Conservation (phyloP, 2,113 vertebrate genomes). For the Polypterus senegalus region DNA sequence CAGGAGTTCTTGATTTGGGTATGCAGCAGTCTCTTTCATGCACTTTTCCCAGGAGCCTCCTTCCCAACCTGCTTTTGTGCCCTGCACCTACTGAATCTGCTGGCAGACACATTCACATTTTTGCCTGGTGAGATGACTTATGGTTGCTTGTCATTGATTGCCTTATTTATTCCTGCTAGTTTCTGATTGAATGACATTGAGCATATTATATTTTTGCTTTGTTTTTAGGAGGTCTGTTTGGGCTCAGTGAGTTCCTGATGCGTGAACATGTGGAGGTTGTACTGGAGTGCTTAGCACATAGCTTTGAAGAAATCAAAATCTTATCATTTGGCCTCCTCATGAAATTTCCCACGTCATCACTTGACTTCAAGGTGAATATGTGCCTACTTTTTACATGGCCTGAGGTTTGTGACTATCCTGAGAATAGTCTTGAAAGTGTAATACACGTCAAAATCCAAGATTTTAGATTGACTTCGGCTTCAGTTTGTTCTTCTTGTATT, state of each 20-base stretch:
- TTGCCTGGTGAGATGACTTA: not conserved
- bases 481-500: too few species aligned
- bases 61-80: constrained; percentile 75
- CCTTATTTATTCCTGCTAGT: too few species aligned
- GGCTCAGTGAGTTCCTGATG: constrained; percentile 57
- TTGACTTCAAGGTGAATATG: constrained; percentile 61
- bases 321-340: constrained; percentile 65
- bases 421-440: too few species aligned
- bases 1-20: constrained; percentile 76
- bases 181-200: constrained; percentile 16
- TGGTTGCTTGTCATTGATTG: too few species aligned
- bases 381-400: too few species aligned
- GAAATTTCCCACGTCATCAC: constrained; percentile 52
- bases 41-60: constrained; percentile 74
- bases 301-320: constrained; percentile 85
- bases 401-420: too few species aligned
- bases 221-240: constrained; percentile 36
- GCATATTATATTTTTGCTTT: constrained; percentile 29
- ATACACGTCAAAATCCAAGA: too few species aligned
- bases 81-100: constrained; percentile 66
- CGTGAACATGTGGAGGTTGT: constrained; percentile 54
- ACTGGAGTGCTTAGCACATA: constrained; percentile 72
- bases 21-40: constrained; percentile 65
- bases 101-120: constrained; percentile 68
- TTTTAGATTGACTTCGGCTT: too few species aligned